These are phyloP conservation scores for Poeciliopsis infans DNA, from an alignment of 2,797 vertebrate species.

Conservation along the genomic window DNA sequence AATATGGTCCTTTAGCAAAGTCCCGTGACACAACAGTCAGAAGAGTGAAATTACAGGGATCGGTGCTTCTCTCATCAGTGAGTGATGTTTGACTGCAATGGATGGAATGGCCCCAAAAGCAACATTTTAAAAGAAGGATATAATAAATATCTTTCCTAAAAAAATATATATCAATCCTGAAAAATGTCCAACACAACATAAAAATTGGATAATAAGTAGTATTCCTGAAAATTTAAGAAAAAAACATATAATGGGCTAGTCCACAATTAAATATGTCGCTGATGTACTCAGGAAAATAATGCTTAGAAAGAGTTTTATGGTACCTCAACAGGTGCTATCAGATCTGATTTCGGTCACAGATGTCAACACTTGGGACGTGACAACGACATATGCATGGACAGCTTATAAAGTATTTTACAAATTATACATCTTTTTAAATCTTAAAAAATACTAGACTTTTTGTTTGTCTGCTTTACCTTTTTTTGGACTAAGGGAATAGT, in stretches of 20 bases:
- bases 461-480: background rate
- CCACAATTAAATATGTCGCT: background rate
- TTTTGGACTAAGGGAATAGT: background rate
- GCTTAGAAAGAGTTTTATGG: background rate
- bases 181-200: background rate
- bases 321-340: background rate
- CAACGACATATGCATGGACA: background rate
- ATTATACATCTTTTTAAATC: background rate
- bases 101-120: background rate
- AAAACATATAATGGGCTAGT: background rate
- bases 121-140: background rate
- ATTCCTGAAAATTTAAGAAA: background rate
- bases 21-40: constrained; percentile 46
- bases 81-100: background rate
- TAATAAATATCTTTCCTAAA: background rate
- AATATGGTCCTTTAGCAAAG: constrained; percentile 47
- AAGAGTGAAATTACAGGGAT: constrained; percentile 27
- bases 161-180: background rate
- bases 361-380: background rate
- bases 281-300: background rate
- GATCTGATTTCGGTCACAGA: background rate
- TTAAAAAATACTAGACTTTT: background rate
- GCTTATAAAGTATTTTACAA: background rate
- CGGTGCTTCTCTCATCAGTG: constrained; percentile 5
- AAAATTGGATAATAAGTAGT: background rate